Conservation (phyloP, 2,113 vertebrate species). For the Connochaetes taurinus region DNA sequence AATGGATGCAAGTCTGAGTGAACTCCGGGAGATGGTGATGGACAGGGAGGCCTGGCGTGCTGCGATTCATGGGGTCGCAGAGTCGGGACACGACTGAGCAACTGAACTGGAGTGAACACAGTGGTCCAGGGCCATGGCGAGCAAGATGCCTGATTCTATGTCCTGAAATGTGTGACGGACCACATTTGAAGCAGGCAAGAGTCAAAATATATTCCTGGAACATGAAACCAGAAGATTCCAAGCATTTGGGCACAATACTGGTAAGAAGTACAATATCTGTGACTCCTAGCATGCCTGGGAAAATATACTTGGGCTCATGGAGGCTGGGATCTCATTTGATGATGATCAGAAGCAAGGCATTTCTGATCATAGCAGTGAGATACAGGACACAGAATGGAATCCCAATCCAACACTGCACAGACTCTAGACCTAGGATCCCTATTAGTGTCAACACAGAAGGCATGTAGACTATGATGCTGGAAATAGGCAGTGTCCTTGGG, state of each 20-base stretch:
- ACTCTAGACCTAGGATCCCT: not conserved
- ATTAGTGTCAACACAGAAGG: not conserved
- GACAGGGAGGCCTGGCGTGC: too few species aligned
- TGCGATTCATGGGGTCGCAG: too few species aligned
- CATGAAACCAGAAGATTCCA: not conserved
- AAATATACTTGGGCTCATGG: conserved; percentile 8
- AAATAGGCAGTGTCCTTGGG: not conserved
- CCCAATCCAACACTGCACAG: not conserved
- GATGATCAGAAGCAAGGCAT: not conserved
- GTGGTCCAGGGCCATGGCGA: conserved; percentile 36
- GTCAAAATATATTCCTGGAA: conserved; percentile 20
- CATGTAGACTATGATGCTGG: not conserved
- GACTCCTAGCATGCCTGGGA: not conserved
- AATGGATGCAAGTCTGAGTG: too few species aligned
- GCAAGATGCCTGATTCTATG: not conserved
- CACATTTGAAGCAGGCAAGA: conserved; percentile 28
- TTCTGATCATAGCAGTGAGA: not conserved
- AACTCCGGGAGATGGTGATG: too few species aligned
- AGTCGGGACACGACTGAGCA: too few species aligned
- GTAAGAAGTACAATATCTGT: not conserved
- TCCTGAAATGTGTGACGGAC: not conserved
- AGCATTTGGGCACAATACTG: not conserved
- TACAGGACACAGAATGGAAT: not conserved
- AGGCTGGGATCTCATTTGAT: not conserved
- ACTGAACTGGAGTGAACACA: not conserved